Base-by-base conservation (phyloP, 2,888 invertebrate species). In the Priocnemis perturbator region DNA sequence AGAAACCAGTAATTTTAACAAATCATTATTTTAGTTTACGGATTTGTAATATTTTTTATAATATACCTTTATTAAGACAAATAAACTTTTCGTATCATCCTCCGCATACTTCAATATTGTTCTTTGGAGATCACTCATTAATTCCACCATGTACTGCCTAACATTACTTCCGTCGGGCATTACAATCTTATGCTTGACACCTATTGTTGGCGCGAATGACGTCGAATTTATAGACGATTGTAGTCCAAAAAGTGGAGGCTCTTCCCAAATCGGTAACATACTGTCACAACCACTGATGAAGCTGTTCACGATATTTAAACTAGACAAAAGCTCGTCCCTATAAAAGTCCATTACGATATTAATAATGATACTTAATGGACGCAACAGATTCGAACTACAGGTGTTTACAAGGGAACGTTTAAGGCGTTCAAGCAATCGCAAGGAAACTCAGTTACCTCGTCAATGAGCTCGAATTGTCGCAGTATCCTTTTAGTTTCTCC, bases 41-140 rank as follows among this genome's bases (percentile, higher is more conserved):
- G 5, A 26, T 26, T 5, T 3, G 2, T 26, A 26, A 26, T 19
- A 50, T 4, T 50, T 3, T 17, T 50, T 17, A 7, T 11, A 11
- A 37, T 37, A 11, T 37, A 37, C 37, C 90, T 89, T 72, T 90
- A 88, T 71, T 19, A 91, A 89, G 81, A 84, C 85, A 71, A 92
- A 91, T 53, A 96, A 91, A 72, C 95, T 93, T 81, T 94, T 93
- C 0, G 95, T 96, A 83, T 97, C 96, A 82, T 97, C 96, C 76
- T 95, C 94, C 71, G 93, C 92, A 62, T 92, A 91, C 7, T 90
- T 87, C 64, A 95, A 88, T 88, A 97, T 90, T 81, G 92, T 91
- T 60, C 90, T 91, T 87, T 94, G 94, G 11, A 95, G 90, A 2
- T 90, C 89, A 56, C 92, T 90, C 83, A 96, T 90, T 0, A 93